A percentile compares a stretch with the other conserved stretches of the same genome.
These are phyloP conservation scores for Acanthoscelides obtectus DNA, from an alignment of 2,888 invertebrate species.

Conservation along the genomic window DNA sequence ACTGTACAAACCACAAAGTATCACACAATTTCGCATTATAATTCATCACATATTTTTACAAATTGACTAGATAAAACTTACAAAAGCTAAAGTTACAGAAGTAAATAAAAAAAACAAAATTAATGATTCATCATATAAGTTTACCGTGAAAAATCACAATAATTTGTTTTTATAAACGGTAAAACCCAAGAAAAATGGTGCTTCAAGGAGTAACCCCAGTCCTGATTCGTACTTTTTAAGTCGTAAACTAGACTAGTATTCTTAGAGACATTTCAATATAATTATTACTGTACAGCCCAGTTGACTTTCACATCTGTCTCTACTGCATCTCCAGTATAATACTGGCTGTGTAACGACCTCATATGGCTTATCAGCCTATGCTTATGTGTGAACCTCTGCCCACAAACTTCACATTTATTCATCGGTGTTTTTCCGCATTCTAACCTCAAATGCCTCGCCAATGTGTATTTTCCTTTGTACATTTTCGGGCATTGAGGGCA, in stretches of 20 bases:
- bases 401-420: constrained; percentile 35
- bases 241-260: too few species aligned
- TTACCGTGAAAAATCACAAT: too few species aligned
- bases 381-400: constrained; percentile 38
- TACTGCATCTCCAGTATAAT: not conserved
- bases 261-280: not conserved
- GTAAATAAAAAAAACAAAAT: not conserved
- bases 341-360: not conserved
- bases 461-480: constrained; percentile 38
- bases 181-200: too few species aligned
- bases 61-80: not conserved
- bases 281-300: not conserved
- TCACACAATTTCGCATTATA: too few species aligned
- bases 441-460: constrained; percentile 43
- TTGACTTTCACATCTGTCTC: not conserved
- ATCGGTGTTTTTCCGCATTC: constrained; percentile 47
- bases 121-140: not conserved
- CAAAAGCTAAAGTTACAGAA: too few species aligned
- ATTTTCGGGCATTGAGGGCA: constrained; percentile 40
- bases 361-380: constrained; percentile 38
- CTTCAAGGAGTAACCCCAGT: too few species aligned
- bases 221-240: too few species aligned
- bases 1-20: too few species aligned
- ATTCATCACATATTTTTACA: not conserved
- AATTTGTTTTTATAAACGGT: too few species aligned